Percentiles rank a stretch among this genome's conserved stretches.
phyloP scores from a whole-genome alignment of 2,113 vertebrate genomes.

The Bucco capensis region DNA sequence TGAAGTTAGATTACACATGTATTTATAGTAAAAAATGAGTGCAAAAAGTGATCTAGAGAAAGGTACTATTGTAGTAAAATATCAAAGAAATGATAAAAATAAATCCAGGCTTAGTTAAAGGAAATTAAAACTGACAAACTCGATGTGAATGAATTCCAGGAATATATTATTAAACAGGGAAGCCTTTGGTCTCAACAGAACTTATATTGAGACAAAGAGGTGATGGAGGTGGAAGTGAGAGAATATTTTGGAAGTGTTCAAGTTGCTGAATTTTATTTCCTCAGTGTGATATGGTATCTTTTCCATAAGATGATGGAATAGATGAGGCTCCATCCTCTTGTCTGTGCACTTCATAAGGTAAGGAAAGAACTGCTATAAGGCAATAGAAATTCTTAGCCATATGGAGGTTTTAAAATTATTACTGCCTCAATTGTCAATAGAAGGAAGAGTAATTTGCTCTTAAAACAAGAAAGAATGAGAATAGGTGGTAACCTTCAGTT shows the following conservation, averaged over 20 bases:
- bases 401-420: background rate
- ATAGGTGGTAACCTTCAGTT: background rate
- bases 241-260: slow-evolving; percentile 23
- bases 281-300: background rate
- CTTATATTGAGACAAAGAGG: background rate
- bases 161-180: background rate
- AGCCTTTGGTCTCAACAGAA: background rate
- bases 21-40: background rate
- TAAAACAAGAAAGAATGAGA: background rate
- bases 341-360: background rate
- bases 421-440: background rate
- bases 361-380: background rate
- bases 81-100: background rate
- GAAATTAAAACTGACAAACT: background rate
- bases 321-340: background rate
- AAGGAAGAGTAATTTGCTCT: background rate
- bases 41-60: background rate
- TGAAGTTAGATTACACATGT: background rate
- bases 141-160: background rate
- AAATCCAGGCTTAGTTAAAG: background rate
- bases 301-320: background rate
- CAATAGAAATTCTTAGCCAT: background rate
- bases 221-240: background rate
- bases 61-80: background rate
- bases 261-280: slow-evolving; percentile 26